Conservation (phyloP, 1,140 invertebrate genomes). For the Cephus cinctus region DNA sequence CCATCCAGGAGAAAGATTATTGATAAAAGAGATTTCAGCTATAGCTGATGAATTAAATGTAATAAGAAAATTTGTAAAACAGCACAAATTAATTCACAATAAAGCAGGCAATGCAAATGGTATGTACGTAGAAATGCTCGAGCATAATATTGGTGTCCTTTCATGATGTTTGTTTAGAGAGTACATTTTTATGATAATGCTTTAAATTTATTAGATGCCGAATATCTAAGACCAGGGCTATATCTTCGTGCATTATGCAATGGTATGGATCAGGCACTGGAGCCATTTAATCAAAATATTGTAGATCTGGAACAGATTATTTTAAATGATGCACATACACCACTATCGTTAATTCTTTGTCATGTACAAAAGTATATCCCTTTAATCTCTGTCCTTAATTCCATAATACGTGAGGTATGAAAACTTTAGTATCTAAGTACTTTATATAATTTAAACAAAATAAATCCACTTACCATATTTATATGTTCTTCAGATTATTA, state of each 20-base stretch:
- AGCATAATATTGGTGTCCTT: slow-evolving; percentile 9
- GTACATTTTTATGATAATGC: neutral
- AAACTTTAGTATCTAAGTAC: slow-evolving; percentile 6
- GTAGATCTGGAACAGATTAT: slow-evolving; percentile 57
- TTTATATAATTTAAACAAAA: slow-evolving; percentile 2
- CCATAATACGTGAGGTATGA: slow-evolving; percentile 56
- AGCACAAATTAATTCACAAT: slow-evolving; percentile 26
- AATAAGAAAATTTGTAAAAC: slow-evolving; percentile 42
- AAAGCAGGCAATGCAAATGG: slow-evolving; percentile 15
- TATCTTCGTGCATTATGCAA: slow-evolving; percentile 63
- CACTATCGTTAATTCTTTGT: slow-evolving; percentile 56
- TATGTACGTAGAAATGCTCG: neutral
- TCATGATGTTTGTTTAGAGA: too few species aligned
- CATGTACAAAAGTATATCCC: slow-evolving; percentile 56
- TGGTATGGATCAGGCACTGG: slow-evolving; percentile 60
- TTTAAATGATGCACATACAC: slow-evolving; percentile 56
- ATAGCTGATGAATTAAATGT: slow-evolving; percentile 44
- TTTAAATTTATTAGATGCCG: slow-evolving; percentile 20
- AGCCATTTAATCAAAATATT: slow-evolving; percentile 60
- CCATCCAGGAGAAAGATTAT: slow-evolving; percentile 45
- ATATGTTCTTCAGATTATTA: slow-evolving; percentile 42
- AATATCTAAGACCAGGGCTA: slow-evolving; percentile 39
- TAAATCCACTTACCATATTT: neutral
- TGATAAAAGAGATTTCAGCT: slow-evolving; percentile 43
- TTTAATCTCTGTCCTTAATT: slow-evolving; percentile 57